A percentile compares a stretch with the other conserved stretches of the same genome.
Conservation (phyloP, 2,113 vertebrate species). For the Brachypodius melanocephalos region DNA sequence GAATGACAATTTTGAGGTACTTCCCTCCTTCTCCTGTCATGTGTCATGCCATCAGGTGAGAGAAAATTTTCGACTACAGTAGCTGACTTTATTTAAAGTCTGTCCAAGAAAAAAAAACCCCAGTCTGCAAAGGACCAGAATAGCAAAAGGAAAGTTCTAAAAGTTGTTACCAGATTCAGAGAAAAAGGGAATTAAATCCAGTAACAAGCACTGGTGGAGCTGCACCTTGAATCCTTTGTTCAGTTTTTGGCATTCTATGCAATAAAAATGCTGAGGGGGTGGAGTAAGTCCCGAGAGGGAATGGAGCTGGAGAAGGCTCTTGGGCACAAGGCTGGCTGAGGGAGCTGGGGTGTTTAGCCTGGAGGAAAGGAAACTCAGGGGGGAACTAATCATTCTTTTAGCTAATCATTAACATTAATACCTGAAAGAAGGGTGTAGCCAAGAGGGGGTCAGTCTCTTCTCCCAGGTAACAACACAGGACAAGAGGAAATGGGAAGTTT, state of each 20-base stretch:
- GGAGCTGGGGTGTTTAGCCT: background rate
- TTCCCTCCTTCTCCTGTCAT: background rate
- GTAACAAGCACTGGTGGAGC: background rate
- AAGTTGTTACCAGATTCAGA: background rate
- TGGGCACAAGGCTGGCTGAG: background rate
- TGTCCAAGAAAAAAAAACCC: background rate
- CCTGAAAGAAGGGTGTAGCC: background rate
- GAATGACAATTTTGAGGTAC: background rate
- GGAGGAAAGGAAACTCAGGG: background rate
- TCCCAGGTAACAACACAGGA: background rate
- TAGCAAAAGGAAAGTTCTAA: background rate
- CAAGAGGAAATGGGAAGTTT: background rate
- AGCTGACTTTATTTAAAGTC: background rate
- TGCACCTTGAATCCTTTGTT: background rate
- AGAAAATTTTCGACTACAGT: background rate
- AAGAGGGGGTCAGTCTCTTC: fast-evolving
- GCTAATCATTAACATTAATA: background rate
- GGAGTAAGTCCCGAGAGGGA: background rate
- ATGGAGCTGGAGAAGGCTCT: background rate
- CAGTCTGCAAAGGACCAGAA: background rate
- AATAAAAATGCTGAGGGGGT: fast-evolving
- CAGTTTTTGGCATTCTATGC: background rate
- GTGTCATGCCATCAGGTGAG: background rate
- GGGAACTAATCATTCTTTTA: background rate
- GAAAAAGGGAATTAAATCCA: background rate